Percentiles rank a stretch among this genome's conserved stretches.
Conservation (phyloP, 2,797 vertebrate species). For the Cetoscarus ocellatus region DNA sequence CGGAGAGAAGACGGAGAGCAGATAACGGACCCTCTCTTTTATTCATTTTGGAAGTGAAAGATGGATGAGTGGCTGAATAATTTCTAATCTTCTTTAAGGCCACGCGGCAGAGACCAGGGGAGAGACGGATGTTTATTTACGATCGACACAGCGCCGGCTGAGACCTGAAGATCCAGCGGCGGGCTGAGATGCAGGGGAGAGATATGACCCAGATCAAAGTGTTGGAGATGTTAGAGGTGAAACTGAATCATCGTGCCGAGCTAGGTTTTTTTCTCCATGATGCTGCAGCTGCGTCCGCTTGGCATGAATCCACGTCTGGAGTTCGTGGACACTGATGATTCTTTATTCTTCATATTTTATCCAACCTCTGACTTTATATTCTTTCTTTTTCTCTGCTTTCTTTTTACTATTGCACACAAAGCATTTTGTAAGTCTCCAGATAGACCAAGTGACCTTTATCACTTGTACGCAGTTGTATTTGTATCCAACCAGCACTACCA, state of each 20-base stretch:
- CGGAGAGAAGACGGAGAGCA: slow-evolving; percentile 38
- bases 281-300: slow-evolving; percentile 30
- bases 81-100: slow-evolving; percentile 65
- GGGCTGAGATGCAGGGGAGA: slow-evolving; percentile 25
- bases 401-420: not conserved
- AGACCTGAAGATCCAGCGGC: slow-evolving; percentile 42
- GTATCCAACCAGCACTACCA: slow-evolving; percentile 5
- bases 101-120: slow-evolving; percentile 30
- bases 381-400: slow-evolving; percentile 5
- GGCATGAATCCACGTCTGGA: not conserved
- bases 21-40: slow-evolving; percentile 57
- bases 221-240: slow-evolving; percentile 37
- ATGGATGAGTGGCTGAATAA: slow-evolving; percentile 68
- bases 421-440: not conserved
- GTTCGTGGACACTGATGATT: not conserved
- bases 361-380: slow-evolving; percentile 31
- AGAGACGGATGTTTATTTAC: slow-evolving; percentile 65
- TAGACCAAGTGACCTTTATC: slow-evolving; percentile 11
- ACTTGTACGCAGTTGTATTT: slow-evolving; percentile 10
- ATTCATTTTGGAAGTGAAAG: slow-evolving; percentile 60
- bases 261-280: not conserved
- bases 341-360: slow-evolving; percentile 16
- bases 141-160: slow-evolving; percentile 17
- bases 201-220: slow-evolving; percentile 53
- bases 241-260: slow-evolving; percentile 35